Evolutionary conservation across 2,888 invertebrate species (phyloP).

Genomic region (Phengaris alcon): DNA sequence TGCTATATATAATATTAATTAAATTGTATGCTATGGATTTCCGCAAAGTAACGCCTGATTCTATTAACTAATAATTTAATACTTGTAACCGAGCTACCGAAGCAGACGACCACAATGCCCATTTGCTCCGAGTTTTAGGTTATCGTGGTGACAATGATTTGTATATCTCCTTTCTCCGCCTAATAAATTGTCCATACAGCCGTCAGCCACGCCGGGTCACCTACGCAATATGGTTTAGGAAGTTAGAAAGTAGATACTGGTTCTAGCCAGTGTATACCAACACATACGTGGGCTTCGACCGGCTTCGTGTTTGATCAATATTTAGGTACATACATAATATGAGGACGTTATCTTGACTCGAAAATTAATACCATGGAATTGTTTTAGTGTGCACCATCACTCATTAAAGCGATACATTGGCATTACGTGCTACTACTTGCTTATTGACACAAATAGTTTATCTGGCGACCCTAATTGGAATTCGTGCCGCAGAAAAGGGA

Average conservation of each 20-base stretch:
- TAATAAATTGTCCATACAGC: slow-evolving; percentile 33
- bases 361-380: no score
- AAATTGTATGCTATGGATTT: no score
- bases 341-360: background rate
- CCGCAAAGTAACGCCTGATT: no score
- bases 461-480: background rate
- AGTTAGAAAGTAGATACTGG: slow-evolving; percentile 50
- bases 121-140: background rate
- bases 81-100: no score
- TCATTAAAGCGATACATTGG: background rate
- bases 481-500: background rate
- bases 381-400: no score
- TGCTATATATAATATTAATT: no score
- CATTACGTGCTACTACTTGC: background rate
- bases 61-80: no score
- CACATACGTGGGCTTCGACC: slow-evolving; percentile 5
- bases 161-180: slow-evolving; percentile 30
- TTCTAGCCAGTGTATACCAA: background rate
- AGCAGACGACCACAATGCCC: background rate
- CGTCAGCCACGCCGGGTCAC: slow-evolving; percentile 44
- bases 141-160: background rate
- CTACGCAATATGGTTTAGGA: slow-evolving; percentile 54
- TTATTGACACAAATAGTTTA: background rate
- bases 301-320: background rate
- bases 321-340: background rate